Percentiles rank a stretch among this genome's conserved stretches.
Conservation (phyloP, 2,797 vertebrate genomes). For the Orestias chungarensis region DNA sequence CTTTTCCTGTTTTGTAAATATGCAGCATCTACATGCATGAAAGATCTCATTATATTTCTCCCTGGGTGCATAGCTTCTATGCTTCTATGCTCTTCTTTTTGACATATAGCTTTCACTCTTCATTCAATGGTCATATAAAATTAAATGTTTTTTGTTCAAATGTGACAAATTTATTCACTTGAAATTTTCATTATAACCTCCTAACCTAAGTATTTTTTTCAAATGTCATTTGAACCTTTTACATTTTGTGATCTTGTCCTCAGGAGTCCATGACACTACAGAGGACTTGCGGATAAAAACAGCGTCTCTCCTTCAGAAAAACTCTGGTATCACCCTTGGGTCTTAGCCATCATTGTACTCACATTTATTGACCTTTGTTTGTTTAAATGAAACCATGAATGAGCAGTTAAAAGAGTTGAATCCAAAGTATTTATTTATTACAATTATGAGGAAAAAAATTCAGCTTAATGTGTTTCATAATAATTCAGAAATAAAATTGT, state of each 20-base stretch:
- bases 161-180: neutral
- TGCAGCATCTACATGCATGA: too few species aligned
- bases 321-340: constrained; percentile 5
- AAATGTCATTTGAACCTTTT: constrained; percentile 4
- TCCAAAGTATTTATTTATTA: neutral
- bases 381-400: neutral
- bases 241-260: constrained; percentile 17
- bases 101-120: too few species aligned
- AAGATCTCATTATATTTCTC: too few species aligned
- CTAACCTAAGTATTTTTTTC: neutral
- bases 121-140: too few species aligned
- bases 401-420: neutral
- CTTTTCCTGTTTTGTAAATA: too few species aligned
- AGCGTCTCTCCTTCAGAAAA: constrained; percentile 7
- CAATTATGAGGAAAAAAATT: neutral
- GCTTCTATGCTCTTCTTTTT: too few species aligned
- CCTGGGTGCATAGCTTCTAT: too few species aligned
- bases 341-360: neutral
- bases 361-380: neutral
- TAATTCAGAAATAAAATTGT: neutral
- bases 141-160: too few species aligned
- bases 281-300: constrained; percentile 1
- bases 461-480: neutral
- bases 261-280: constrained; percentile 24
- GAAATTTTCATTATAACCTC: neutral